Base-by-base conservation (phyloP, 2,888 invertebrate species). In the Lepidocyrtinus sp. region DNA sequence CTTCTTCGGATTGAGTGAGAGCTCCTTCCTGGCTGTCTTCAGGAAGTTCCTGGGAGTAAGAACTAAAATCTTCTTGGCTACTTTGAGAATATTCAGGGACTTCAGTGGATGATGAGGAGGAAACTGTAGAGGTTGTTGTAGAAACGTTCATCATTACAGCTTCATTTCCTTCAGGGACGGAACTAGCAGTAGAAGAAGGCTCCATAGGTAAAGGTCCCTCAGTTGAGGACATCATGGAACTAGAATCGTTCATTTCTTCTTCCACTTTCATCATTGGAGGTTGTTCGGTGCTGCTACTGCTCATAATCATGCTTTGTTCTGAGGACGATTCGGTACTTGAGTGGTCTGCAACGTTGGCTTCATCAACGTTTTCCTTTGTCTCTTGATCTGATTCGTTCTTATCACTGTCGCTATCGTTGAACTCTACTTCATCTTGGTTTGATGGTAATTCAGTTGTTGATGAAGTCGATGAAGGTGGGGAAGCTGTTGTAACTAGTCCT, bases 111-210 rank as follows among this genome's bases (percentile, higher is more conserved):
- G 55, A 9, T 15, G 55, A 55, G 12, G 45, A 45, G 45, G 45
- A 45, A 5, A 45, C 12, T 12, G 12, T 45, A n/a, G 55, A 55
- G 3, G 55, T 15, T n/a, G 15, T 19, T 5, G 55, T 55, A 19
- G 55, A 55, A 9, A 19, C 15, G 55, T 12, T 45, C 5, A 55
- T 19, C n/a, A 55, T 55, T 55, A 17, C 55, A 12, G 3, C 7
- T n/a, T n/a, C 19, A 17, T 55, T 19, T 55, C 19, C 55, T 3
- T 17, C 3, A 17, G 15, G 55, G n/a, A 55, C 19, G 15, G 55
- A 63, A 68, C 50, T 75, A 61, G 15, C 67, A 74, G 50, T 62
- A 27, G n/a, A n/a, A n/a, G n/a, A n/a, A n/a, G n/a, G n/a, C n/a
- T n/a, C n/a, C n/a, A n/a, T n/a, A n/a, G n/a, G n/a, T n/a, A n/a